Percentiles rank a stretch among this genome's conserved stretches.
Evolutionary conservation across 2,797 vertebrate genomes (phyloP).

Genomic region (Neostethus bicornis): DNA sequence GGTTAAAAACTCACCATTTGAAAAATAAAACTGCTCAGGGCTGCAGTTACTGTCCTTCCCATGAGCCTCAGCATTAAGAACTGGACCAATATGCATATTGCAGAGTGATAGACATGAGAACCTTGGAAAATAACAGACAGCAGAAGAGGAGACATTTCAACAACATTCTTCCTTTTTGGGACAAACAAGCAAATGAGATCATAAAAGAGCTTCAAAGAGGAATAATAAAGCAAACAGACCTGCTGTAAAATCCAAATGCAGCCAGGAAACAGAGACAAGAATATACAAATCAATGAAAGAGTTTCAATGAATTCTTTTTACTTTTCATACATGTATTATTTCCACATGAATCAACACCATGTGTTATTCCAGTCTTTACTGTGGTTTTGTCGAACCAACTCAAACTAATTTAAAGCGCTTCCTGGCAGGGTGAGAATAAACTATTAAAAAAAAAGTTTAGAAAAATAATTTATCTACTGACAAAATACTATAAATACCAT

Average conservation of each 20-base stretch:
- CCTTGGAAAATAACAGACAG: conserved; percentile 76
- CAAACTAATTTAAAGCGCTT: too few species aligned
- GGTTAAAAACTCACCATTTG: conserved; percentile 88
- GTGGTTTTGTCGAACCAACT: too few species aligned
- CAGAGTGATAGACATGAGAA: conserved; percentile 89
- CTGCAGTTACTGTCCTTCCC: conserved; percentile 91
- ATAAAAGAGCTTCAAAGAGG: conserved; percentile 35
- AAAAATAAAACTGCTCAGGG: conserved; percentile 90
- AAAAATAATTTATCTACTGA: too few species aligned
- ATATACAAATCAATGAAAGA: conserved; percentile 49
- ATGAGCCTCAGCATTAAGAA: conserved; percentile 97
- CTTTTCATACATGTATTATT: conserved; percentile 1
- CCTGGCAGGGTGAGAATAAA: too few species aligned
- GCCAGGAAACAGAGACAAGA: conserved; percentile 58
- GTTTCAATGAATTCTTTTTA: conserved; percentile 18
- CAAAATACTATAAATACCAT: too few species aligned
- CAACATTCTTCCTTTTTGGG: conserved; percentile 23
- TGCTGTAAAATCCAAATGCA: conserved; percentile 81
- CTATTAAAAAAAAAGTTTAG: too few species aligned
- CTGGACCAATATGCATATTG: conserved; percentile 89
- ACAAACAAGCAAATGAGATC: conserved; percentile 20
- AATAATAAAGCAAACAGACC: conserved; percentile 75
- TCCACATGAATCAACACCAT: not conserved
- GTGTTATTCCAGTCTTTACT: not conserved
- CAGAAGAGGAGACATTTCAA: conserved; percentile 30